Evolutionary conservation across 2,797 vertebrate genomes (phyloP).

Genomic region (Gambelia wislizenii): DNA sequence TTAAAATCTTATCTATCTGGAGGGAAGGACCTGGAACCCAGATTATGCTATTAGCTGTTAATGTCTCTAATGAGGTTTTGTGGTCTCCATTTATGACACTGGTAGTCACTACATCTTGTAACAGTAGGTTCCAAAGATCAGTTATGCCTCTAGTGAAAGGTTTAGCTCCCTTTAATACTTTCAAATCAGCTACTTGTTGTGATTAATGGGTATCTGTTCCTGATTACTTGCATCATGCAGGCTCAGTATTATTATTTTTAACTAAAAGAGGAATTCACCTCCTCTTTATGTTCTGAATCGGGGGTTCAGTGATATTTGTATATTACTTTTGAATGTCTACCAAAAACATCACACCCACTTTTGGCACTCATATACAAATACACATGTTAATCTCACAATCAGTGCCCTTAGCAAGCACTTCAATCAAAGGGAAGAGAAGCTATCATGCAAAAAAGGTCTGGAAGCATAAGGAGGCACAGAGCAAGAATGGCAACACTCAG

Average conservation of each 20-base stretch:
- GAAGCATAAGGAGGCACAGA: not conserved
- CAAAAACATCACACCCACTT: rapidly evolving
- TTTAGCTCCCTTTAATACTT: not conserved
- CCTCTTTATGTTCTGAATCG: not conserved
- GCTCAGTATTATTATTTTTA: not conserved
- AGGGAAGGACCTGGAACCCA: not conserved
- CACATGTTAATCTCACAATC: constrained; percentile 54
- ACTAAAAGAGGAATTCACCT: not conserved
- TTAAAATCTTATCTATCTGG: not conserved
- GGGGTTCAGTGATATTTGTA: not conserved
- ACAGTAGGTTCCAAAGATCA: not conserved
- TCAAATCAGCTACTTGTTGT: not conserved
- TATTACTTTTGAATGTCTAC: not conserved
- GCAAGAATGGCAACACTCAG: constrained; percentile 58
- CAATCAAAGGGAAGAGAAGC: constrained; percentile 37
- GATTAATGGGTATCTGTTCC: not conserved
- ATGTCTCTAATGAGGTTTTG: not conserved
- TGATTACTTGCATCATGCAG: not conserved
- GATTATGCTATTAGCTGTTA: not conserved
- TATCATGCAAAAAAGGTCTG: constrained; percentile 44
- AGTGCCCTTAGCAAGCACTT: constrained; percentile 25
- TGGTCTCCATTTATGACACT: not conserved
- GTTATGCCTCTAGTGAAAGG: not conserved
- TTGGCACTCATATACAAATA: not conserved
- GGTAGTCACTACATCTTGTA: not conserved